A percentile compares a stretch with the other conserved stretches of the same genome.
Conservation (phyloP, 2,888 invertebrate genomes). For the Perizoma affinitatum region DNA sequence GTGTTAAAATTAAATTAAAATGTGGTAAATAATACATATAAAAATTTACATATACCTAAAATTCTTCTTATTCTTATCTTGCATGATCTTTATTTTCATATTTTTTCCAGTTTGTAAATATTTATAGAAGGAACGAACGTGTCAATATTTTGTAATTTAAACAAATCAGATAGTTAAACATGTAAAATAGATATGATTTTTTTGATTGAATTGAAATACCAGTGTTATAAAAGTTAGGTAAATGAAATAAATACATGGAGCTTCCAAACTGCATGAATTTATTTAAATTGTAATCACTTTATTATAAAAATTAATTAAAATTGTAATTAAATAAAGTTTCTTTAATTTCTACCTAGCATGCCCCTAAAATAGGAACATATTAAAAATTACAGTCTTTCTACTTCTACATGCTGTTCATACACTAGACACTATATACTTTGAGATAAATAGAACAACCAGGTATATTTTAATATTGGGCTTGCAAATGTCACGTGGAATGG, state of each 20-base stretch:
- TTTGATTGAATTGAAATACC: slow-evolving; percentile 21
- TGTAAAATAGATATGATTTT: slow-evolving; percentile 26
- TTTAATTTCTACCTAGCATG: not conserved
- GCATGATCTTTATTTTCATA: slow-evolving; percentile 17
- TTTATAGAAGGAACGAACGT: not conserved
- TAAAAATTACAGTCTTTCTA: too few species aligned
- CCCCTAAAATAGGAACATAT: not conserved
- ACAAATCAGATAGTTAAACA: slow-evolving; percentile 6
- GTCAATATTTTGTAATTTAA: not conserved
- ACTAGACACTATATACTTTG: too few species aligned
- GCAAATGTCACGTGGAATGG: too few species aligned
- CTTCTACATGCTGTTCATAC: too few species aligned
- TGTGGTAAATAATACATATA: not conserved
- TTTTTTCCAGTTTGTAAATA: not conserved
- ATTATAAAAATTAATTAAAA: not conserved
- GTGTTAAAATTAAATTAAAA: slow-evolving; percentile 5
- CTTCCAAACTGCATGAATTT: slow-evolving; percentile 23
- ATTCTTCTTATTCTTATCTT: slow-evolving; percentile 3
- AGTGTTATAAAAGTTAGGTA: slow-evolving; percentile 12
- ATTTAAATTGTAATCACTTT: slow-evolving; percentile 7
- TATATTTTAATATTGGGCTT: too few species aligned
- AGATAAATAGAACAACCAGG: too few species aligned
- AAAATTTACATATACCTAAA: not conserved
- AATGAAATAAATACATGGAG: slow-evolving; percentile 31
- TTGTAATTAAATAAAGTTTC: not conserved